Base-by-base conservation (phyloP, 1,140 invertebrate genomes). In the Ctenoplectra terminalis region DNA sequence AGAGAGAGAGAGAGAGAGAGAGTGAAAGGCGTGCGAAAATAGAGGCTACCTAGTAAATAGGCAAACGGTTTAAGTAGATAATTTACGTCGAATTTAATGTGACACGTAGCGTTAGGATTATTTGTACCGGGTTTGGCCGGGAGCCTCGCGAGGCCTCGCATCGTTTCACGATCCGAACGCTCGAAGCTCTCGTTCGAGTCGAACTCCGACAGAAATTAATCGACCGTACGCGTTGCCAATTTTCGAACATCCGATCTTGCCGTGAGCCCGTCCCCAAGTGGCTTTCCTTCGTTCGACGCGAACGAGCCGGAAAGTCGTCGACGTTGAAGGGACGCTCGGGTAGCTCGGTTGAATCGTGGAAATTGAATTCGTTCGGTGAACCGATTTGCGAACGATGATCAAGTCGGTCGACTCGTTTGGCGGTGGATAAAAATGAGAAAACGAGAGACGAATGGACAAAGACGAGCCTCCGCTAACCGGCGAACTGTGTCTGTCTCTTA, bases 41-140 rank as follows among this genome's bases (percentile, higher is more conserved):
- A 92, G 91, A 93, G 92, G 92, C 92, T 93, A 92, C 85, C 86
- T 91, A 91, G 88, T 76, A 64, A 89, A 86, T 90, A 90, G 84
- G 81, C 82, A 76, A 71, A 87, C 72, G 70, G 66, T 70, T 77
- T 89, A 86, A 86, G 67, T 86, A 88, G 83, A 89, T 78, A 84
- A 81, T 83, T 88, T 70, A 71, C 76, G 77, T 88, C 69, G 74
- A 82, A 29, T 73, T 86, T 77, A 75, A 84, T 81, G 81, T 81
- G 74, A 80, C 79, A 85, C 79, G 56, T 88, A 84, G 84, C 71
- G 70, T 88, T 88, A 85, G 75, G 43, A 85, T 83, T 83, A 85
- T 88, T 88, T 83, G 66, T 85, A 72, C 43, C 31, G 48, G 63
- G 23, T 52, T 40, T 20, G 29, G 43, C 50, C 20, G 56, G 31